These are phyloP conservation scores for Synchiropus splendidus DNA, from an alignment of 2,113 vertebrate genomes.

Conservation along the genomic window DNA sequence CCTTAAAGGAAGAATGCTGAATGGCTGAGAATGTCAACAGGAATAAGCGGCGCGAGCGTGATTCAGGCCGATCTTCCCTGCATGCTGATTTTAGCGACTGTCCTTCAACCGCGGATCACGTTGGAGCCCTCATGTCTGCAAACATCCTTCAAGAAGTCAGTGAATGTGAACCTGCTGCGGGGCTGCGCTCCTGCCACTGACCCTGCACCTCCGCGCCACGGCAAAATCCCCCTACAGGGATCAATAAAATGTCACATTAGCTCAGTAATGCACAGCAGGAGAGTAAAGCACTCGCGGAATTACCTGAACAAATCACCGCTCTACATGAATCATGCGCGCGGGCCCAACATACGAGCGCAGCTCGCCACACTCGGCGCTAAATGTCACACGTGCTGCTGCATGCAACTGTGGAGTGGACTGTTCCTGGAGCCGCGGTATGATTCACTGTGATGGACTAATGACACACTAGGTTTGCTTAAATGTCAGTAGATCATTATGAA, in stretches of 20 bases:
- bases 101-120: constrained; percentile 17
- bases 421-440: neutral
- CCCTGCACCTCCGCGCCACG: constrained; percentile 31
- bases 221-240: constrained; percentile 40
- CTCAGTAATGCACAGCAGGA: constrained; percentile 41
- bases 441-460: neutral
- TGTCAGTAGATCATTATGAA: neutral
- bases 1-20: neutral
- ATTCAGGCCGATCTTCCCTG: constrained; percentile 1
- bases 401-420: constrained; percentile 1
- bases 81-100: constrained; percentile 2
- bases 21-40: too few species aligned
- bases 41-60: neutral
- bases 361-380: constrained; percentile 22
- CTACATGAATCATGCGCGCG: constrained; percentile 29
- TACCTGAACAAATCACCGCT: constrained; percentile 39
- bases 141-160: constrained; percentile 33
- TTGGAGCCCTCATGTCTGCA: constrained; percentile 1
- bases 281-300: constrained; percentile 34
- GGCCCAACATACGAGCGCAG: constrained; percentile 11
- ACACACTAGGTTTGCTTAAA: neutral
- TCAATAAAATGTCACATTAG: constrained; percentile 57
- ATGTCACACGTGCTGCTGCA: constrained; percentile 13
- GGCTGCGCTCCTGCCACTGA: constrained; percentile 24
- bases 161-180: constrained; percentile 25